These are phyloP conservation scores for Bombus superbus DNA, from an alignment of 1,140 invertebrate genomes.

Conservation along the genomic window DNA sequence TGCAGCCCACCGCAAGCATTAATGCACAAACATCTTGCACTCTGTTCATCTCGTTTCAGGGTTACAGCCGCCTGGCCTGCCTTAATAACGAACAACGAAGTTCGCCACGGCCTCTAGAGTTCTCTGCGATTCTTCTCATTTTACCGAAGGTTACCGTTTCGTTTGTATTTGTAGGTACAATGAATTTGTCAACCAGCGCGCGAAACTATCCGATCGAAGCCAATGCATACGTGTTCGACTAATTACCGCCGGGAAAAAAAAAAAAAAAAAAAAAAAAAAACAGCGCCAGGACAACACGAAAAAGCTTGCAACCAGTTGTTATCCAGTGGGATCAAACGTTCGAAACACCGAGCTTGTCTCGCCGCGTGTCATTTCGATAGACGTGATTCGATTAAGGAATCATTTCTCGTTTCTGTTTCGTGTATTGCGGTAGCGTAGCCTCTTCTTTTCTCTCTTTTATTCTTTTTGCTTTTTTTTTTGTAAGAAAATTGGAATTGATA, in stretches of 20 bases:
- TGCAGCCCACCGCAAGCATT: conserved; percentile 9
- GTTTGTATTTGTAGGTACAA: not conserved
- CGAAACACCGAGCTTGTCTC: not conserved
- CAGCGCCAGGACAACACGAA: not conserved
- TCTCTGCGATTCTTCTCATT: not conserved
- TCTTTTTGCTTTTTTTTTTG: too few relatives aligned
- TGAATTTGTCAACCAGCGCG: not conserved
- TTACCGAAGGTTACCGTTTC: not conserved
- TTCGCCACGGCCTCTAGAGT: too few relatives aligned
- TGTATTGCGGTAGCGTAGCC: too few relatives aligned
- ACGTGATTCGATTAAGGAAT: not conserved
- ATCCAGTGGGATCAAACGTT: not conserved
- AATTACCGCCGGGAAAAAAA: not conserved
- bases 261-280: too few relatives aligned
- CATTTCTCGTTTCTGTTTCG: not conserved
- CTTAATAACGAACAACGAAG: conserved; percentile 13
- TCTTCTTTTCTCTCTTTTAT: too few relatives aligned
- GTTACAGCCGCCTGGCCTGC: conserved; percentile 6
- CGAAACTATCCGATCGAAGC: not conserved
- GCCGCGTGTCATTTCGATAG: not conserved
- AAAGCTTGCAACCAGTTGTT: not conserved
- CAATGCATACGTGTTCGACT: conserved; percentile 7
- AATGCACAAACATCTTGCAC: conserved; percentile 31
- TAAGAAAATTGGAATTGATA: too few relatives aligned
- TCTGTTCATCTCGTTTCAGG: not conserved